Evolutionary conservation across 1,140 invertebrate genomes (phyloP), one percentile per base, ranked within the genome.

Genomic region (Hyles euphorbiae): DNA sequence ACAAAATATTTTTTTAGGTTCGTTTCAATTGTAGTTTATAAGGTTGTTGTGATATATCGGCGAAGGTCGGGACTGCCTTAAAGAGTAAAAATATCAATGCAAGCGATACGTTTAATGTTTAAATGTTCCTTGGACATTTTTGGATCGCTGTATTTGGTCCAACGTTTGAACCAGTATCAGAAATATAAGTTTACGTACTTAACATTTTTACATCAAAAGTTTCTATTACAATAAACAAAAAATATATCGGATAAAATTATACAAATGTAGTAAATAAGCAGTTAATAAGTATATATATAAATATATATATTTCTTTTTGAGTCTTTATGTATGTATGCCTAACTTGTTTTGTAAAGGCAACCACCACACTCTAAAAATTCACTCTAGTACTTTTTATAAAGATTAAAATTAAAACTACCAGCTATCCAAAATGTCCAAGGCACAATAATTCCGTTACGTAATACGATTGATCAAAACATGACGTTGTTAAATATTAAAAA

Each of bases 21-120:
- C 45, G 46, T 60, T 56, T 57, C 47, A 59, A 69, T 65, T 69
- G 53, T 76, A 81, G 72, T 61, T 66, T 60, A 59, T 81, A 80
- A 72, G 68, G 66, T 63, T 60, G 63, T 70, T 81, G 79, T 84
- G 79, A 84, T 81, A 84, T 70, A 56, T 62, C 53, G 67, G 65
- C 67, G 58, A 40, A 55, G 51, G 67, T 66, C 69, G 66, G 58
- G 63, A 68, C 70, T 75, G 74, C 70, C 74, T 74, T 69, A 61
- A 65, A 60, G 62, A 68, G 64, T 54, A 36, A 63, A 65, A 66
- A 63, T 66, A 70, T 68, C 75, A 82, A 78, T 80, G 72, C 74
- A 81, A 78, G 44, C 60, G 59, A 64, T 40, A 40, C 8, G 36
- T 40, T 40, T 40, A 40, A 40, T 40, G 36, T 40, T 40, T 22